Conservation (phyloP, 1,140 invertebrate genomes). For the Metopolophium dirhodum region DNA sequence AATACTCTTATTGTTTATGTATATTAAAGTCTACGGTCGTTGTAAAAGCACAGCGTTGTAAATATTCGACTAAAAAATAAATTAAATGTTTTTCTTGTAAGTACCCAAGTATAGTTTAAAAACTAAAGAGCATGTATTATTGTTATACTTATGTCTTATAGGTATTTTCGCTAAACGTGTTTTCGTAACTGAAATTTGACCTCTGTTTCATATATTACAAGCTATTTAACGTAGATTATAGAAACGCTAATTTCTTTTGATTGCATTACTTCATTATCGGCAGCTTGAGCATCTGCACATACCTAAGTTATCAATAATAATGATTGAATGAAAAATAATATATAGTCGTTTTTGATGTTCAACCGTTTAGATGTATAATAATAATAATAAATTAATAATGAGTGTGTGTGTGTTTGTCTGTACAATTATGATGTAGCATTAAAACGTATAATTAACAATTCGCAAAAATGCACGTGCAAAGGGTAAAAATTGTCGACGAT, state of each 20-base stretch:
- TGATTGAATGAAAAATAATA: not conserved
- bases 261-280: not conserved
- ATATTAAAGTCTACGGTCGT: too few relatives aligned
- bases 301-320: not conserved
- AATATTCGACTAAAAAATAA: not conserved
- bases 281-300: not conserved
- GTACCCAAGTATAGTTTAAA: not conserved
- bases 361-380: not conserved
- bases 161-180: not conserved
- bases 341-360: not conserved
- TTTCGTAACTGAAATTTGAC: not conserved
- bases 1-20: not conserved
- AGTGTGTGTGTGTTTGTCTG: not conserved
- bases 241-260: not conserved
- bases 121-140: not conserved
- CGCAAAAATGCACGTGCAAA: not conserved
- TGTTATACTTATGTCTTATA: not conserved
- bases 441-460: not conserved
- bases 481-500: not conserved
- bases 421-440: not conserved
- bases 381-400: not conserved
- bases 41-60: not conserved
- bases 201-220: not conserved
- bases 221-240: not conserved
- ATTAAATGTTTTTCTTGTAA: not conserved